A percentile compares a stretch with the other conserved stretches of the same genome.
Conservation (phyloP, 2,888 invertebrate genomes). For the Drosophila paramelanica region DNA sequence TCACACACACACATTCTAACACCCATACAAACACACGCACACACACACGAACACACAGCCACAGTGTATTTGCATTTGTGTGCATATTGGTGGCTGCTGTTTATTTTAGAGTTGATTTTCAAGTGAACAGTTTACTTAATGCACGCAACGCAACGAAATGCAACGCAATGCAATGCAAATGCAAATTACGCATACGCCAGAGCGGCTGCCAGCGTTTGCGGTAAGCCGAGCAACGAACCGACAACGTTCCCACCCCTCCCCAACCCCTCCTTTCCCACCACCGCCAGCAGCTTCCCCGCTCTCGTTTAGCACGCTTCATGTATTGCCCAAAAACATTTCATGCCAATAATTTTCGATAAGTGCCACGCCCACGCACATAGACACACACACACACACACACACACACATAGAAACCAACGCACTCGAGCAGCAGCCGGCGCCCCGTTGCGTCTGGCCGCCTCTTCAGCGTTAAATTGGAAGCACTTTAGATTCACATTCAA, state of each 20-base stretch:
- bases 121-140: constrained; percentile 81
- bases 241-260: background rate
- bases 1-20: constrained; percentile 13
- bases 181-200: constrained; percentile 77
- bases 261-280: background rate
- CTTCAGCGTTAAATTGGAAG: constrained; percentile 73
- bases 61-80: constrained; percentile 51
- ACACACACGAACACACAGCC: constrained; percentile 5
- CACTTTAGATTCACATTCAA: constrained; percentile 82
- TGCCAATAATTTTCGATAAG: constrained; percentile 76
- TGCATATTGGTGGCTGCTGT: constrained; percentile 65
- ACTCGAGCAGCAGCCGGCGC: constrained; percentile 5
- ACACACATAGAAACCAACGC: background rate
- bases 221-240: constrained; percentile 54
- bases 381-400: constrained; percentile 16
- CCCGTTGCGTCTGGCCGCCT: constrained; percentile 37
- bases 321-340: constrained; percentile 53
- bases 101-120: constrained; percentile 80
- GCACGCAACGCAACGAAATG: constrained; percentile 51
- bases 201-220: constrained; percentile 70
- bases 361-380: constrained; percentile 55
- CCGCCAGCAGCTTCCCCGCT: background rate
- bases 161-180: constrained; percentile 50
- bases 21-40: constrained; percentile 5
- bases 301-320: constrained; percentile 20